Conservation (phyloP, 1,140 invertebrate species). For the Zaprionus inermis region DNA sequence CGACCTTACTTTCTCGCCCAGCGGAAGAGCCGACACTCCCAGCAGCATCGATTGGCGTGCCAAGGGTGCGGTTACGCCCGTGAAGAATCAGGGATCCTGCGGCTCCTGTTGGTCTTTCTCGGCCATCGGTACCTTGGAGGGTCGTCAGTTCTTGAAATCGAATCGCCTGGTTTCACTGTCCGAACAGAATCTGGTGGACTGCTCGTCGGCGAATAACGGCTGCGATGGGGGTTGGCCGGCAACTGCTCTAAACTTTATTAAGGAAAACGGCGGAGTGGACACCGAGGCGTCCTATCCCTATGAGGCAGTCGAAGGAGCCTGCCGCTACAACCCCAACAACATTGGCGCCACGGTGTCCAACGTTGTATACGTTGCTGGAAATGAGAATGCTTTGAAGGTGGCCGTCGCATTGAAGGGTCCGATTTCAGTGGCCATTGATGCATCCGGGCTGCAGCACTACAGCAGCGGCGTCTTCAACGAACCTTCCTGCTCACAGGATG, state of each 20-base stretch:
- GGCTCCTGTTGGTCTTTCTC: slow-evolving; percentile 94
- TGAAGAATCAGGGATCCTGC: slow-evolving; percentile 95
- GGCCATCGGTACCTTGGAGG: slow-evolving; percentile 92
- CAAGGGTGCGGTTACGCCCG: slow-evolving; percentile 93
- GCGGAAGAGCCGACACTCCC: background rate
- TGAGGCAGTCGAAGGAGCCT: slow-evolving; percentile 86
- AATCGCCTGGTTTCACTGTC: slow-evolving; percentile 90
- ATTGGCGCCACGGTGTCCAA: slow-evolving; percentile 27
- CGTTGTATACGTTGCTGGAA: slow-evolving; percentile 87
- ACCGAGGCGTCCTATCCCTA: slow-evolving; percentile 90
- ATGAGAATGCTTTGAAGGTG: slow-evolving; percentile 88
- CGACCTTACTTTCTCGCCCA: background rate
- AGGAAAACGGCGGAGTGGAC: slow-evolving; percentile 85
- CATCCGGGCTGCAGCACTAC: slow-evolving; percentile 1
- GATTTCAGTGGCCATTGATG: slow-evolving; percentile 10
- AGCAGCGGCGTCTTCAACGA: slow-evolving; percentile 8
- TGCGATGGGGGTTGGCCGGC: slow-evolving; percentile 93
- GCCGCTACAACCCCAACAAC: slow-evolving; percentile 15
- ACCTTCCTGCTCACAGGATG: background rate
- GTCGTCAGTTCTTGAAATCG: slow-evolving; percentile 87
- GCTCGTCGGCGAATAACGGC: slow-evolving; percentile 92
- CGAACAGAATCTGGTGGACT: slow-evolving; percentile 96
- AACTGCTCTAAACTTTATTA: slow-evolving; percentile 90
- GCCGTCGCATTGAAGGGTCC: slow-evolving; percentile 89
- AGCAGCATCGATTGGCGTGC: slow-evolving; percentile 25